Evolutionary conservation across 2,113 vertebrate species (phyloP).

Genomic region (Anoplopoma fimbria): DNA sequence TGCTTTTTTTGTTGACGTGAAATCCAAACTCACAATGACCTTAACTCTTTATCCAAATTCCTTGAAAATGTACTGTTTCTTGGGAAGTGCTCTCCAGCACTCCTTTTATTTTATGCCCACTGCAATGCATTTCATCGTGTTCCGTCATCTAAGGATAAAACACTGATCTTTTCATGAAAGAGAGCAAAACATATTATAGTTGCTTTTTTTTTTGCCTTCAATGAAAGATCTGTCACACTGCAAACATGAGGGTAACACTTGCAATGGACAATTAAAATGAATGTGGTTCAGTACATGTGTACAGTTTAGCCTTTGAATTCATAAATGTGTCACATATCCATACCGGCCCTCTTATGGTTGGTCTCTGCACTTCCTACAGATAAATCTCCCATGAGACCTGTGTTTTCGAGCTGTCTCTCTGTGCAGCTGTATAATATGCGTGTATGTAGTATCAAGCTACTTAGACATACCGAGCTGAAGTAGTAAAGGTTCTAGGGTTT

Average conservation of each 20-base stretch:
- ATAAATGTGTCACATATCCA: not conserved
- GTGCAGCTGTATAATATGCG: not conserved
- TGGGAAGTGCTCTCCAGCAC: not conserved
- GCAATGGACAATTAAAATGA: not conserved
- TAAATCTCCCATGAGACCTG: not conserved
- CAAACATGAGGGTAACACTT: not conserved
- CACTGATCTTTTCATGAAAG: not conserved
- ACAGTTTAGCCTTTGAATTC: not conserved
- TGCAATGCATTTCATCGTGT: conserved; percentile 22
- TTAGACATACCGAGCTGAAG: not conserved
- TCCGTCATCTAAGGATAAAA: conserved; percentile 14
- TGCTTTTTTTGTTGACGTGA: not conserved
- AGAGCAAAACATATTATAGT: not conserved
- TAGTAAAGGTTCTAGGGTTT: not conserved
- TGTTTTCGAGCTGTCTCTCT: not conserved
- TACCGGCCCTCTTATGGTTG: not conserved
- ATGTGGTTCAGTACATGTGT: not conserved
- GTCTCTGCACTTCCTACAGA: not conserved
- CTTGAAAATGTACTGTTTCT: not conserved
- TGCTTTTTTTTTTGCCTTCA: not conserved
- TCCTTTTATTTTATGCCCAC: conserved; percentile 6
- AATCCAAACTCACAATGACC: not conserved
- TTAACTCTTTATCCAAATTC: not conserved
- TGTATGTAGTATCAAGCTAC: not conserved
- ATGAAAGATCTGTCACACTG: not conserved